Evolutionary conservation across 2,888 invertebrate genomes (phyloP), one percentile per base, ranked within the genome.

Genomic region (Sussaba pulchella): DNA sequence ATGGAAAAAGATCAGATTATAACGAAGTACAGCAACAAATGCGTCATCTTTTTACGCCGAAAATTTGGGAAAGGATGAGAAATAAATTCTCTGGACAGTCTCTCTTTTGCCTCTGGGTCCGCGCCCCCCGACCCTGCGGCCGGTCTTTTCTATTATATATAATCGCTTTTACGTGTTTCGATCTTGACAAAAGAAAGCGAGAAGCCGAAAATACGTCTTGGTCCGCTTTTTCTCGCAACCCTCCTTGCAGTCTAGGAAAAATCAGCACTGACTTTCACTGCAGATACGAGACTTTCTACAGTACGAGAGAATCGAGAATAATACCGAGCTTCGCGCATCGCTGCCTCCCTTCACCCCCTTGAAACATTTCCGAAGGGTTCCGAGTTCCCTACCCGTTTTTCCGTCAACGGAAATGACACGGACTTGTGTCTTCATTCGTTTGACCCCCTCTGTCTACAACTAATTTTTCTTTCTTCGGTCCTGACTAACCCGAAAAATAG

Each of bases 321-420:
- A 75, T 71, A 50, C 69, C 4, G 45, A 70, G 45, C 50, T 70
- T 79, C 74, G 64, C 74, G 79, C 79, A 66, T 66, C 69, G 79
- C 43, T 75, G 79, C 74, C 74, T 61, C 41, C 26, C 63, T 39
- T 8, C 57, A 47, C 39, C 54, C 50, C 54, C 63, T 43, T 54
- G 24, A 69, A 24, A 61, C 61, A 57, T 75, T 72, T 69, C 50
- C 52, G 52, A 64, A 63, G 63, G 63, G 52, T 47, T 10, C 36
- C 21, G 47, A 66, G 17, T 47, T 67, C 39, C 31, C 19, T 6
- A 5, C 12, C 31, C 39, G 45, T 64, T 43, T 39, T 59, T 75
- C 71, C 75, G 52, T 67, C 12, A n/a, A 50, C 75, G 79, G 75
- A 80, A 75, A 66, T 75, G 79, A 75, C 78, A 52, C 26, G 47